These are phyloP conservation scores for Drosophila equinoxialis DNA, from an alignment of 1,140 invertebrate species.

Conservation along the genomic window DNA sequence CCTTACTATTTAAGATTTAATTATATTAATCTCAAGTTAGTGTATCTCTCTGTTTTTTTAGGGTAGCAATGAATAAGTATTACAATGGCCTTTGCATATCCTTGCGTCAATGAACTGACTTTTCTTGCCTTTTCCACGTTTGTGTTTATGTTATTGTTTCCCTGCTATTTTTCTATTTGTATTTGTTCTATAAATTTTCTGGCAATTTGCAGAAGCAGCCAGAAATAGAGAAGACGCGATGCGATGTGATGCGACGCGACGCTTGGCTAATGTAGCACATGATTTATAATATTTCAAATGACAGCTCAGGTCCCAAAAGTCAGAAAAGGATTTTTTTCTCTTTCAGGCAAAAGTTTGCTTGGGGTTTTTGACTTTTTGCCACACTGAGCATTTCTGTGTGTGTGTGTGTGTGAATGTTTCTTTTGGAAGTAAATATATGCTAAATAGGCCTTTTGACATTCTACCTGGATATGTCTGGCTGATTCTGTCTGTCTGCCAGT, in stretches of 20 bases:
- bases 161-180: constrained; percentile 30
- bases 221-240: not conserved
- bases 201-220: constrained; percentile 72
- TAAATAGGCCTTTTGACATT: constrained; percentile 82
- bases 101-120: constrained; percentile 16
- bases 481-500: constrained; percentile 19
- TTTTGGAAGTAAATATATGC: constrained; percentile 73
- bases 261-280: constrained; percentile 80
- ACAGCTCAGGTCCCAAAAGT: constrained; percentile 42
- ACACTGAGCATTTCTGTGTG: not conserved
- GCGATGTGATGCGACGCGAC: constrained; percentile 31
- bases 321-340: constrained; percentile 58
- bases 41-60: not conserved
- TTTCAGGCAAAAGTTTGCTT: constrained; percentile 47
- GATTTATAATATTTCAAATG: constrained; percentile 80
- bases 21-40: not conserved
- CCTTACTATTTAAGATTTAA: no score
- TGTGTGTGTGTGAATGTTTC: constrained; percentile 9
- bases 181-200: constrained; percentile 72
- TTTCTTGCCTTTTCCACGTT: not conserved
- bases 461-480: constrained; percentile 57
- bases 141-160: not conserved
- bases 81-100: constrained; percentile 1
- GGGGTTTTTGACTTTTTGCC: not conserved
- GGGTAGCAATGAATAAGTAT: not conserved